Evolutionary conservation across 2,113 vertebrate species (phyloP).

Genomic region (Anolis sagrei): DNA sequence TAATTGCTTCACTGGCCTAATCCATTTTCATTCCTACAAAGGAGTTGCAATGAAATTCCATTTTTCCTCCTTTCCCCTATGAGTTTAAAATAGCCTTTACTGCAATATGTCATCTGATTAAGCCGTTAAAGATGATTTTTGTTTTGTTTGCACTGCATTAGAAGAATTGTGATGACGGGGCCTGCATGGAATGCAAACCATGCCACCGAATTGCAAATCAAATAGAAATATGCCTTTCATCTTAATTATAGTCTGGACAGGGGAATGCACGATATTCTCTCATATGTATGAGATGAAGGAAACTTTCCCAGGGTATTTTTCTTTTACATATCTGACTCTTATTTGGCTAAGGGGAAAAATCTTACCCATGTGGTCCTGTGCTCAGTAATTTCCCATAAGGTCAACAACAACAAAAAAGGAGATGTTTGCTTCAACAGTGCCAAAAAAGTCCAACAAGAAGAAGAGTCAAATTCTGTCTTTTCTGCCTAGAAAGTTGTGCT

Average conservation of each 20-base stretch:
- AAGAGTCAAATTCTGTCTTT: slow-evolving; percentile 55
- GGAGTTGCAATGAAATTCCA: slow-evolving; percentile 49
- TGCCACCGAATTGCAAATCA: slow-evolving; percentile 75
- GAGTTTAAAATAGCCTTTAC: slow-evolving; percentile 72
- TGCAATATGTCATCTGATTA: slow-evolving; percentile 66
- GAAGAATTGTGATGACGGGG: slow-evolving; percentile 67
- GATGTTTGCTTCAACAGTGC: slow-evolving; percentile 74
- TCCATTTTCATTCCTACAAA: slow-evolving; percentile 51
- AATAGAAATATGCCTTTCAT: slow-evolving; percentile 83
- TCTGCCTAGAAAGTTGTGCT: slow-evolving; percentile 17
- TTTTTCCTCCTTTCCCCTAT: slow-evolving; percentile 49
- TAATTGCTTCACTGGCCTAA: neutral
- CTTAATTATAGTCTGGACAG: slow-evolving; percentile 82
- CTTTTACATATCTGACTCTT: slow-evolving; percentile 82
- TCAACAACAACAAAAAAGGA: slow-evolving; percentile 66
- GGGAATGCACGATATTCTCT: slow-evolving; percentile 74
- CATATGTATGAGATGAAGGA: slow-evolving; percentile 65
- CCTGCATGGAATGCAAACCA: slow-evolving; percentile 80
- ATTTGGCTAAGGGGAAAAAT: slow-evolving; percentile 73
- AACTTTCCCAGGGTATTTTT: slow-evolving; percentile 85
- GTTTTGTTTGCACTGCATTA: slow-evolving; percentile 71
- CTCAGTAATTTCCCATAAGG: slow-evolving; percentile 80
- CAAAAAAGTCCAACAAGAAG: slow-evolving; percentile 62
- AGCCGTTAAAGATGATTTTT: slow-evolving; percentile 62
- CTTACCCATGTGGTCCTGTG: slow-evolving; percentile 74